Evolutionary conservation across 2,797 vertebrate genomes (phyloP), one percentile per base, ranked within the genome.

Genomic region (Naso thynnoides): DNA sequence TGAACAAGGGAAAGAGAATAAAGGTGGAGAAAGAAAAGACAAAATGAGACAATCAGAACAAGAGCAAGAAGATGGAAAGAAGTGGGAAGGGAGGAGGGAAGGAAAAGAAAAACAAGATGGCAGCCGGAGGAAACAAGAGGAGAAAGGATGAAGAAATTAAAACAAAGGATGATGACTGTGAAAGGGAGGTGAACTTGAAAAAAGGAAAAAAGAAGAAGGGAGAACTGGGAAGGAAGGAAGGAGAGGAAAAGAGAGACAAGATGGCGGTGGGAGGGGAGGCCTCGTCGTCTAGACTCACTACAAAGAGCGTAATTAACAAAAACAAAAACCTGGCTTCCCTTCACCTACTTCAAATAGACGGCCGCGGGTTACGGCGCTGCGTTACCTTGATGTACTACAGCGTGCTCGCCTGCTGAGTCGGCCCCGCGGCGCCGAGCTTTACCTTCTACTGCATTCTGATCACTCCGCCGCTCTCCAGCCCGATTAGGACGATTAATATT

Each of bases 401-500:
- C 65, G 19, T 2, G 52, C 57, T 59, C 55, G 58, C 60, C 62
- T 15, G 58, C 65, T 50, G 45, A 62, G 77, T 59, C n/a, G 26
- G 41, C 56, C 72, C 82, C 65, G 38, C 74, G 24, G 78, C 50
- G 81, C 71, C 21, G 29, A 75, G 81, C 81, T 76, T 69, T 62
- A 84, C 85, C 81, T 78, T 58, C 78, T 63, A 23, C 6, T 63
- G 70, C 66, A 73, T 88, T 78, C 79, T 80, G 83, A 87, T 90
- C 82, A 65, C 60, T 26, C n/a, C 21, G 49, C 56, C 8, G 47
- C 74, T 79, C 84, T 80, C 81, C 83, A 53, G 77, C 88, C 77
- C 84, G 87, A 89, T 92, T 88, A 90, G 85, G 68, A 61, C 62
- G 70, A 92, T 94, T 90, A 94, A 93, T 94, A 93, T 94, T 93